Percentiles rank a stretch among this genome's conserved stretches.
These are phyloP conservation scores for Sander vitreus DNA, from an alignment of 2,113 vertebrate species.

Conservation along the genomic window DNA sequence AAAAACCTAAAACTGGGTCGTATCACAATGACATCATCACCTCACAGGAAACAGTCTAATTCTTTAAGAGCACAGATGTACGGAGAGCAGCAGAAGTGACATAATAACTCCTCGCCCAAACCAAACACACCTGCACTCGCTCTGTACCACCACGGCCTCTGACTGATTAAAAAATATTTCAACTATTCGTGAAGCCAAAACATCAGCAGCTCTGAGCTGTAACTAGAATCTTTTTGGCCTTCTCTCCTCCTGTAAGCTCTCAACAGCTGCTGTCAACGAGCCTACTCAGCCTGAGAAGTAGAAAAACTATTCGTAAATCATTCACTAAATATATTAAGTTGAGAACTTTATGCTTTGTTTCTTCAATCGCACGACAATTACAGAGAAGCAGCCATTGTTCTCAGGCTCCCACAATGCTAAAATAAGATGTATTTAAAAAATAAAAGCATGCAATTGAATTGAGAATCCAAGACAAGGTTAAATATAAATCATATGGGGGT, in stretches of 20 bases:
- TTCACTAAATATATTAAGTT: neutral
- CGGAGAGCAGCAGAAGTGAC: constrained; percentile 48
- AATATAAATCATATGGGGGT: too few species aligned
- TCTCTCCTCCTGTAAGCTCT: constrained; percentile 12
- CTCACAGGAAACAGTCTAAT: constrained; percentile 68
- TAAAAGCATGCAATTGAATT: too few species aligned
- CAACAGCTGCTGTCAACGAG: neutral
- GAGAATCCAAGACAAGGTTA: too few species aligned
- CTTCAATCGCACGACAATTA: too few species aligned
- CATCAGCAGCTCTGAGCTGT: constrained; percentile 1
- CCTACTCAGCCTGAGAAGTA: neutral
- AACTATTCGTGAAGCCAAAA: constrained; percentile 47
- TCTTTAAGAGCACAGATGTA: constrained; percentile 59
- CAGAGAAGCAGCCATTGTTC: too few species aligned
- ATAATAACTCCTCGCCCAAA: constrained; percentile 57
- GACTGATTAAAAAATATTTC: constrained; percentile 62
- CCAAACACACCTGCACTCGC: constrained; percentile 68
- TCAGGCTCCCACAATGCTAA: too few species aligned
- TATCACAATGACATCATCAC: constrained; percentile 74
- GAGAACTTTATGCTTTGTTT: too few species aligned
- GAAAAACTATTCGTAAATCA: too few species aligned
- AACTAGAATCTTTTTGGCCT: constrained; percentile 1
- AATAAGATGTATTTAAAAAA: too few species aligned
- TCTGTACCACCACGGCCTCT: neutral
- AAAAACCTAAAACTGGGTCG: neutral